phyloP scores from a whole-genome alignment of 2,888 invertebrate species.

The Agriopis aurantiaria region DNA sequence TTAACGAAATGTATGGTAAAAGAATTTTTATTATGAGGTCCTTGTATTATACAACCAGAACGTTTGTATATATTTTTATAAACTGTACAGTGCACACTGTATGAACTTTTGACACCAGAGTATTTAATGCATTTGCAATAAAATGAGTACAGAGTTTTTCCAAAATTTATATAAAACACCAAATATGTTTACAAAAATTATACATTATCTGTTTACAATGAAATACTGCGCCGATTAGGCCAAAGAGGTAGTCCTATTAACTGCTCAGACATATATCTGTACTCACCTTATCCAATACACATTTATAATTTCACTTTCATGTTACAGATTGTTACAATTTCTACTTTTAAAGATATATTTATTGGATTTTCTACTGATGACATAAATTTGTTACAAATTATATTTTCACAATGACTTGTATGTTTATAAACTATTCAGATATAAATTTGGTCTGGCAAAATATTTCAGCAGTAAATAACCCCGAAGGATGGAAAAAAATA shows the following conservation, averaged over 20 bases:
- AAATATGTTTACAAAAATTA: slow-evolving; percentile 62
- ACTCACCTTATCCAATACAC: slow-evolving; percentile 57
- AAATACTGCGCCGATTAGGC: slow-evolving; percentile 60
- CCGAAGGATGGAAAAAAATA: slow-evolving; percentile 36
- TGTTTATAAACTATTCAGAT: slow-evolving; percentile 13
- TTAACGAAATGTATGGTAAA: slow-evolving; percentile 83
- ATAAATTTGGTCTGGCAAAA: slow-evolving; percentile 17
- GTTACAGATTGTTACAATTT: slow-evolving; percentile 34
- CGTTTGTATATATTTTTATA: slow-evolving; percentile 54
- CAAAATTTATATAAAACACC: slow-evolving; percentile 52
- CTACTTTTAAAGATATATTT: slow-evolving; percentile 21
- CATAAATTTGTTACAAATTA: slow-evolving; percentile 33
- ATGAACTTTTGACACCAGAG: slow-evolving; percentile 46
- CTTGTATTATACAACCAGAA: slow-evolving; percentile 72
- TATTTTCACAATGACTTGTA: slow-evolving; percentile 38
- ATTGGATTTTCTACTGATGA: slow-evolving; percentile 28
- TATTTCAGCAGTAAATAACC: slow-evolving; percentile 33
- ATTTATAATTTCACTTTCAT: slow-evolving; percentile 31
- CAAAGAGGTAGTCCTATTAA: slow-evolving; percentile 59
- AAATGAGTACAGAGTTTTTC: slow-evolving; percentile 67
- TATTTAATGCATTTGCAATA: slow-evolving; percentile 49
- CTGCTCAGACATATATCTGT: slow-evolving; percentile 50
- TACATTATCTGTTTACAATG: slow-evolving; percentile 53
- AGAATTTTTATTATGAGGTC: slow-evolving; percentile 79
- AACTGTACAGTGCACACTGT: slow-evolving; percentile 47